These are phyloP conservation scores for Metaphire vulgaris DNA, from an alignment of 1,140 invertebrate species.

Conservation along the genomic window DNA sequence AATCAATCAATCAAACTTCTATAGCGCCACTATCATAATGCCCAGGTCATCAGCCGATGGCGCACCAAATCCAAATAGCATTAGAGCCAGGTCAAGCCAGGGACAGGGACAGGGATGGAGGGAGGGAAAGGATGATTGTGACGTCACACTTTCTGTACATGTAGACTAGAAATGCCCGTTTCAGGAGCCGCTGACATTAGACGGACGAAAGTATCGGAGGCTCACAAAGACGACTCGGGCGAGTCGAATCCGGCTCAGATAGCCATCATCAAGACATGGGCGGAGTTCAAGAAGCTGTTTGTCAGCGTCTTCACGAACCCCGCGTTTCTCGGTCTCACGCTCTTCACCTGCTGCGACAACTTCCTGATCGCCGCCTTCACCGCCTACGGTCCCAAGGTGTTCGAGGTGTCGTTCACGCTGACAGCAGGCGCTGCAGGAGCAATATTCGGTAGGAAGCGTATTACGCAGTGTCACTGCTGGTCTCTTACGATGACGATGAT, in stretches of 20 bases:
- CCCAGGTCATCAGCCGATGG: no score
- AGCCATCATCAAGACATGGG: not conserved
- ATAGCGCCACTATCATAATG: no score
- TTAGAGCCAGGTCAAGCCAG: no score
- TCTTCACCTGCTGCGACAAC: constrained; percentile 6
- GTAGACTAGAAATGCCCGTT: no score
- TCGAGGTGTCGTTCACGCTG: not conserved
- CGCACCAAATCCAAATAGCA: no score
- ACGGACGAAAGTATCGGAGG: not conserved
- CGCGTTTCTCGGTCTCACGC: not conserved
- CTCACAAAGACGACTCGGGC: constrained; percentile 1
- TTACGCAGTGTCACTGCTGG: no score
- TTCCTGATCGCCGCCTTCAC: constrained; percentile 13
- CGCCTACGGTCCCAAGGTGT: constrained; percentile 11
- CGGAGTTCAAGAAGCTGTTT: not conserved
- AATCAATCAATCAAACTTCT: no score
- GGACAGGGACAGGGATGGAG: no score
- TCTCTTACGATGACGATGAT: no score
- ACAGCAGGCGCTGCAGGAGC: not conserved
- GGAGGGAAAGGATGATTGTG: no score
- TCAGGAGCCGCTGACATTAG: constrained; percentile 4
- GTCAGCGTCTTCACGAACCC: not conserved
- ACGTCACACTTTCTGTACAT: no score
- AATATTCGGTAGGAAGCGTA: not conserved
- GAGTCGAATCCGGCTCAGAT: not conserved